Evolutionary conservation across 2,797 vertebrate genomes (phyloP).

Genomic region (Myotis vivesi): DNA sequence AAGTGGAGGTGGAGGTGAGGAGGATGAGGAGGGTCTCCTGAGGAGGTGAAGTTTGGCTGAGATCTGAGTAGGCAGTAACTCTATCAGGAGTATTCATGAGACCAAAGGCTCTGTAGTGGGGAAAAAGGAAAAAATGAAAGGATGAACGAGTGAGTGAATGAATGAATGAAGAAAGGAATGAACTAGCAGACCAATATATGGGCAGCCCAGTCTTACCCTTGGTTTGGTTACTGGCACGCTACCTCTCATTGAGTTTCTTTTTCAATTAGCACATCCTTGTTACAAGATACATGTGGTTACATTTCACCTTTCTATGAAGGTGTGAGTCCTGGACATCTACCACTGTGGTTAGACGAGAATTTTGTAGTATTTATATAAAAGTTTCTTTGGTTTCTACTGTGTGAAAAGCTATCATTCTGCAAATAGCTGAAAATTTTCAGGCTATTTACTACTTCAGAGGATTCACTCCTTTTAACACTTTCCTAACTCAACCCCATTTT

Average conservation of each 20-base stretch:
- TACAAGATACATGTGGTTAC: neutral
- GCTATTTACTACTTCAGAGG: neutral
- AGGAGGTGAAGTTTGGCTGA: neutral
- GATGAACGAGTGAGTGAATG: neutral
- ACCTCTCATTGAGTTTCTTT: neutral
- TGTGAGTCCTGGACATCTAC: neutral
- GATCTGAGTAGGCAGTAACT: neutral
- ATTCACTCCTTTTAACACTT: neutral
- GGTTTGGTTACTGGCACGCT: neutral
- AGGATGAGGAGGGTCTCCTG: neutral
- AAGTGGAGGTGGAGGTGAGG: neutral
- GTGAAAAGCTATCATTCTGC: neutral
- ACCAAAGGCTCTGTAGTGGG: neutral
- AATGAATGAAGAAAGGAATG: neutral
- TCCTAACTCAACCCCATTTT: neutral
- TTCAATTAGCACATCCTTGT: neutral
- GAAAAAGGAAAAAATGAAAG: neutral
- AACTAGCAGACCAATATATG: neutral
- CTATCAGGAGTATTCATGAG: neutral
- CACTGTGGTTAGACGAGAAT: neutral
- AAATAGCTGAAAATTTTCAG: neutral
- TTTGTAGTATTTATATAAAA: neutral
- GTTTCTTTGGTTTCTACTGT: neutral
- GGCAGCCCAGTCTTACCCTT: neutral
- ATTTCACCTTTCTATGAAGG: neutral